These are phyloP conservation scores for Phoebastria nigripes DNA, from an alignment of 2,797 vertebrate species.

Conservation along the genomic window DNA sequence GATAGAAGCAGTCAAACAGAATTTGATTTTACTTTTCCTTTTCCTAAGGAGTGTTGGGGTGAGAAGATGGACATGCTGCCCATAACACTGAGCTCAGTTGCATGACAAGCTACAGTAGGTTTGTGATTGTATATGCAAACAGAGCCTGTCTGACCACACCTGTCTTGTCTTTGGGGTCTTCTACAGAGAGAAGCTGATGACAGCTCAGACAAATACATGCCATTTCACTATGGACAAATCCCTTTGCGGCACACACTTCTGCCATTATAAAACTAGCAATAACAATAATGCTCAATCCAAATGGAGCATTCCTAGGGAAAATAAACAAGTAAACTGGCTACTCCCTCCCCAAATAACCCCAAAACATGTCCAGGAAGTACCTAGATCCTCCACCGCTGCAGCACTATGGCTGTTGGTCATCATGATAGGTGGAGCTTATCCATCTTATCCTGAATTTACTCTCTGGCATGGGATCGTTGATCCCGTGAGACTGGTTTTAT, in stretches of 20 bases:
- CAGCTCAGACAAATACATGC: not conserved
- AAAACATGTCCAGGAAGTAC: not conserved
- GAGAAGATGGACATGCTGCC: fast-evolving
- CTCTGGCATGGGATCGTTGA: not conserved
- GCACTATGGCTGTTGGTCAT: not conserved
- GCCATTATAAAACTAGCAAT: not conserved
- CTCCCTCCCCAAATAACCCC: not conserved
- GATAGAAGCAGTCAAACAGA: not conserved
- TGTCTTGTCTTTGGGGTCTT: not conserved
- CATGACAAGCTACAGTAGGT: not conserved
- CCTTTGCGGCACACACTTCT: not conserved
- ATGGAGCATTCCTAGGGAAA: not conserved
- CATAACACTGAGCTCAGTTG: not conserved
- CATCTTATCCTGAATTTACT: not conserved
- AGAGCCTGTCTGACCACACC: not conserved
- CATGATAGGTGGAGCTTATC: not conserved
- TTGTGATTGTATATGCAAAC: not conserved
- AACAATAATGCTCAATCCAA: not conserved
- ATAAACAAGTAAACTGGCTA: not conserved
- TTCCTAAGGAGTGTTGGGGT: not conserved
- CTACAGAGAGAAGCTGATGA: not conserved
- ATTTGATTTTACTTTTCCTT: not conserved
- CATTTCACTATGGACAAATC: not conserved
- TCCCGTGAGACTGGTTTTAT: slow-evolving; percentile 46
- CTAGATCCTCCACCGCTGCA: not conserved